These are phyloP conservation scores for Trissonchulus latispiculum DNA, from an alignment of 2,888 invertebrate species.

Conservation along the genomic window DNA sequence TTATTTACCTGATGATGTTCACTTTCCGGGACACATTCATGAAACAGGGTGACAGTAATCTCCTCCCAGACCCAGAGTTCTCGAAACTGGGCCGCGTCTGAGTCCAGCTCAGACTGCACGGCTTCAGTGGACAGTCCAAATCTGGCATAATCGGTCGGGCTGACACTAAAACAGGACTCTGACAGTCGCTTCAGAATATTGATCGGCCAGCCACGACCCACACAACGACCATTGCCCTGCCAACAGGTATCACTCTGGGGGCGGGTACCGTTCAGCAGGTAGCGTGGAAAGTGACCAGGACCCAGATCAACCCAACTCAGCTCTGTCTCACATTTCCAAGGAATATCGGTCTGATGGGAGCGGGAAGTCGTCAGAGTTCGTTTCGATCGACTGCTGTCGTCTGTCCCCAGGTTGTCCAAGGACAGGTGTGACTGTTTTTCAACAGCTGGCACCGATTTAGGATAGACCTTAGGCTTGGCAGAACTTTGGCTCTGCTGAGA, in stretches of 20 bases:
- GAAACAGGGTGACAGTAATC: conserved; percentile 1
- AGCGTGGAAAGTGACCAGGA: neutral
- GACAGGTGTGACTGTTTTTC: too few relatives aligned
- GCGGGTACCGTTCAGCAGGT: conserved; percentile 5
- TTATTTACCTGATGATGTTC: too few relatives aligned
- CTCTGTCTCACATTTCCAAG: conserved; percentile 11
- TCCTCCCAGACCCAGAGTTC: conserved; percentile 17
- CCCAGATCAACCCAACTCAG: conserved; percentile 15
- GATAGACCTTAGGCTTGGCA: too few relatives aligned
- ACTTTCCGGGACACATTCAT: neutral
- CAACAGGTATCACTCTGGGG: neutral
- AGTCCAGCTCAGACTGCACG: neutral
- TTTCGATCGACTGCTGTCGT: neutral
- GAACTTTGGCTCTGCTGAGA: neutral
- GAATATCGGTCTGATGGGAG: neutral
- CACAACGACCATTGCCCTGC: neutral
- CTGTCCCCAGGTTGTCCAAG: too few relatives aligned
- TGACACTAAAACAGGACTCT: neutral
- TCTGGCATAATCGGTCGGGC: neutral
- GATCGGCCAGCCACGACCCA: neutral
- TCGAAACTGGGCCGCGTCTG: neutral
- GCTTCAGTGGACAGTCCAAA: conserved; percentile 3
- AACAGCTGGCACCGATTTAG: too few relatives aligned
- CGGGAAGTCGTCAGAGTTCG: neutral
- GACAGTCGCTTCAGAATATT: neutral